These are phyloP conservation scores for Dyspetes luteomarginatus DNA, from an alignment of 2,888 invertebrate genomes.

Conservation along the genomic window DNA sequence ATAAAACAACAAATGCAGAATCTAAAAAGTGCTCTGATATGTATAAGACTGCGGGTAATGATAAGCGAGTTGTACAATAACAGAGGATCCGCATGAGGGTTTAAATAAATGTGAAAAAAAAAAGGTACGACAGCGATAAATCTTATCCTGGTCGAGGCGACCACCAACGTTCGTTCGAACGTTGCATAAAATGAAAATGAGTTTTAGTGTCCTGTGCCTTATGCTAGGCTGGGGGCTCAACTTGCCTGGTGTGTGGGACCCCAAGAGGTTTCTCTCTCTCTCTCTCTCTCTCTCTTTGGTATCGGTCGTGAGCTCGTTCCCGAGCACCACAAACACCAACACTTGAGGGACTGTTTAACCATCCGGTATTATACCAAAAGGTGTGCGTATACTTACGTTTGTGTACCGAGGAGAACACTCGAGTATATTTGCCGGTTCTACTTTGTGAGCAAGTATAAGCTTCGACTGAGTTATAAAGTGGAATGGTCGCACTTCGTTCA, in stretches of 20 bases:
- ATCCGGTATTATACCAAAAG: background rate
- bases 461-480: constrained; percentile 64
- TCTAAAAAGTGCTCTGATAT: background rate
- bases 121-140: constrained; percentile 65
- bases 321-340: constrained; percentile 57
- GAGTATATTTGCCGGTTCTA: constrained; percentile 52
- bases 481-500: constrained; percentile 42
- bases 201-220: constrained; percentile 63
- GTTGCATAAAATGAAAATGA: constrained; percentile 67
- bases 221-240: constrained; percentile 45
- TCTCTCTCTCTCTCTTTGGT: constrained; percentile 40
- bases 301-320: constrained; percentile 61
- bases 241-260: constrained; percentile 53
- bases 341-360: too few relatives aligned
- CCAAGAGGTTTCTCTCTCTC: constrained; percentile 3
- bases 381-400: constrained; percentile 2
- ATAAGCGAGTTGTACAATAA: constrained; percentile 42
- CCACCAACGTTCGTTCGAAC: constrained; percentile 65
- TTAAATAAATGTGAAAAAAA: constrained; percentile 47
- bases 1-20: background rate
- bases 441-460: constrained; percentile 64
- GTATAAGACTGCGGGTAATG: background rate
- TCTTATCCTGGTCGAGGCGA: constrained; percentile 63
- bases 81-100: constrained; percentile 31
- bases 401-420: background rate